Evolutionary conservation across 2,888 invertebrate species (phyloP).

Genomic region (Beris chalybata): DNA sequence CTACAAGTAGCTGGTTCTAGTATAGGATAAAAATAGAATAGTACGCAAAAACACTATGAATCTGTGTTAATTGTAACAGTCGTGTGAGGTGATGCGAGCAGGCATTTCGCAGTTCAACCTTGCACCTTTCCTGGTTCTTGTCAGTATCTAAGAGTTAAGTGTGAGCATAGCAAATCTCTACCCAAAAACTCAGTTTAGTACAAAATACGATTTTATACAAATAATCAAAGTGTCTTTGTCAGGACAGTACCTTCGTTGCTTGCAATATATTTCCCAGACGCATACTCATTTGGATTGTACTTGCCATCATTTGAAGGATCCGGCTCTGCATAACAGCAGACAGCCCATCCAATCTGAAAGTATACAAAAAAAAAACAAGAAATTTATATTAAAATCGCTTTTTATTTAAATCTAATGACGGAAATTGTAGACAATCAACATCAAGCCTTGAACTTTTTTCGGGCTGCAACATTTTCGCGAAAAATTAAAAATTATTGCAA

Average conservation of each 20-base stretch:
- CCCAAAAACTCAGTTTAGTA: neutral
- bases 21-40: too few species aligned
- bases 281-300: slow-evolving; percentile 54
- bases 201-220: neutral
- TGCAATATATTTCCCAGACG: slow-evolving; percentile 39
- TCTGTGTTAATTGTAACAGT: too few species aligned
- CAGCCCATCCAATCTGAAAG: slow-evolving; percentile 30
- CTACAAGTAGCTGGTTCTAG: too few species aligned
- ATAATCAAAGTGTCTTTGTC: neutral
- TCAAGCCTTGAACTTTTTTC: neutral
- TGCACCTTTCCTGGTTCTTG: too few species aligned
- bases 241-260: slow-evolving; percentile 39
- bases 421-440: neutral
- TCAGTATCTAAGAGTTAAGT: too few species aligned
- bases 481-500: neutral
- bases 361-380: slow-evolving; percentile 15
- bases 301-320: slow-evolving; percentile 47
- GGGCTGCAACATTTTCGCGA: neutral
- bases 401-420: neutral
- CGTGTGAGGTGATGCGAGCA: too few species aligned
- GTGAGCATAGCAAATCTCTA: too few species aligned
- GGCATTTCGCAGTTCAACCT: too few species aligned
- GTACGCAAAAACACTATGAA: too few species aligned
- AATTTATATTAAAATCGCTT: neutral
- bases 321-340: slow-evolving; percentile 27